These are phyloP conservation scores for Ichneumoninae sp. DNA, from an alignment of 2,888 invertebrate genomes.

Conservation along the genomic window DNA sequence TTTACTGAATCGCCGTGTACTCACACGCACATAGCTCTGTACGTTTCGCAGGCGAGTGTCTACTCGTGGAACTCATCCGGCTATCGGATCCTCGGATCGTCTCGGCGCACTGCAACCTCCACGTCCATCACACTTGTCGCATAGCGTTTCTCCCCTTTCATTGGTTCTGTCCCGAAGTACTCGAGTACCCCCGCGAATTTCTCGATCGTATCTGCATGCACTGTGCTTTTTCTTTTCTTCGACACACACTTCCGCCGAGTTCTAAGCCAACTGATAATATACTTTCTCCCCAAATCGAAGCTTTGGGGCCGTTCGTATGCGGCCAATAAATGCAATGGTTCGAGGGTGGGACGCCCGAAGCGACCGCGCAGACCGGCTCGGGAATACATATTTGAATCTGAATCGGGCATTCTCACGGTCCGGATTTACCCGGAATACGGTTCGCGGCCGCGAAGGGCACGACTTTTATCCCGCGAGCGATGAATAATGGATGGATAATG, in stretches of 20 bases:
- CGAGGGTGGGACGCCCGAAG: slow-evolving; percentile 50
- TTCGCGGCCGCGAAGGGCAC: slow-evolving; percentile 62
- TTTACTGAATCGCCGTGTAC: slow-evolving; percentile 24
- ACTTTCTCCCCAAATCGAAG: not conserved
- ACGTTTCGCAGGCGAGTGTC: slow-evolving; percentile 18
- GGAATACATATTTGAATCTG: slow-evolving; percentile 77
- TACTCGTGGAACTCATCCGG: slow-evolving; percentile 30
- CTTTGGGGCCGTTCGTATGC: slow-evolving; percentile 42
- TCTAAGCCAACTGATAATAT: slow-evolving; percentile 2
- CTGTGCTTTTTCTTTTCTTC: not conserved
- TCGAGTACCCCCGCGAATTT: slow-evolving; percentile 45
- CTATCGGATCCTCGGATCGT: slow-evolving; percentile 35
- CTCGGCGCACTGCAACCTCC: slow-evolving; percentile 6
- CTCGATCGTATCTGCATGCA: slow-evolving; percentile 19
- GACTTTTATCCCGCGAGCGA: slow-evolving; percentile 72
- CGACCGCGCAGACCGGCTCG: slow-evolving; percentile 27
- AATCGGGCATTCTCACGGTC: slow-evolving; percentile 74
- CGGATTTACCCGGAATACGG: slow-evolving; percentile 75
- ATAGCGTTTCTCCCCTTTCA: slow-evolving; percentile 7
- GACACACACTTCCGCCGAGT: not conserved
- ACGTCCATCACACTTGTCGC: slow-evolving; percentile 41
- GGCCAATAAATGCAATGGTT: slow-evolving; percentile 76
- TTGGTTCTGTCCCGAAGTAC: slow-evolving; percentile 24
- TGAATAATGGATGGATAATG: slow-evolving; percentile 80
- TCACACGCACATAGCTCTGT: slow-evolving; percentile 5